These are phyloP conservation scores for Drosophila lowei DNA, from an alignment of 1,140 invertebrate genomes.

Conservation along the genomic window DNA sequence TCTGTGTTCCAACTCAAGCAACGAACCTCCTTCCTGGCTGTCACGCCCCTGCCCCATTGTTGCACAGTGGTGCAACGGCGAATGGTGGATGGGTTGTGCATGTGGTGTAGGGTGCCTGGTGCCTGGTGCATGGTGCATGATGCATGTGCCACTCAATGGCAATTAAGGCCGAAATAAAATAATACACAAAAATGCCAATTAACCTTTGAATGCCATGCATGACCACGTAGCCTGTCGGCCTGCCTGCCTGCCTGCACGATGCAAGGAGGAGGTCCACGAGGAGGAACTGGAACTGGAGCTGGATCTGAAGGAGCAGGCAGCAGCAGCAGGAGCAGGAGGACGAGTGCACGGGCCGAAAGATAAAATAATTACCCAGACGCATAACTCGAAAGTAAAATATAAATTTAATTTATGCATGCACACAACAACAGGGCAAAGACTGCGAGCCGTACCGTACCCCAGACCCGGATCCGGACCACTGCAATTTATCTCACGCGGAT, in stretches of 20 bases:
- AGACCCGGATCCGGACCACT: conserved; percentile 31
- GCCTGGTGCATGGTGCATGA: conserved; percentile 36
- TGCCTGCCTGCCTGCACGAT: too few relatives aligned
- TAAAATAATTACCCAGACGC: conserved; percentile 81
- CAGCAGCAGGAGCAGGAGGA: background rate
- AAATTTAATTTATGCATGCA: conserved; percentile 78
- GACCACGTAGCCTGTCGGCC: conserved; percentile 56
- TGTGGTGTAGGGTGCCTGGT: conserved; percentile 25
- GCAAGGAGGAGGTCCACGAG: conserved; percentile 2
- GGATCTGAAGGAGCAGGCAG: background rate
- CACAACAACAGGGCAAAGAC: conserved; percentile 45
- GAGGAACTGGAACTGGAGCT: background rate
- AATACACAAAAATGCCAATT: conserved; percentile 75
- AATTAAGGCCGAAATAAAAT: conserved; percentile 70
- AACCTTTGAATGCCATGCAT: conserved; percentile 80
- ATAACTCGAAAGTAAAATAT: conserved; percentile 80
- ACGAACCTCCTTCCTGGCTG: background rate
- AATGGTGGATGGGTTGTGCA: conserved; percentile 5
- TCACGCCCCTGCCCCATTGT: conserved; percentile 14
- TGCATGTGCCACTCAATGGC: conserved; percentile 62
- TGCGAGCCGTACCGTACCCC: conserved; percentile 1
- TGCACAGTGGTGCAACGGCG: conserved; percentile 35
- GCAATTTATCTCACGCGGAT: conserved; percentile 77
- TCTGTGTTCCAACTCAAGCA: background rate
- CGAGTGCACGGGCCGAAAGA: conserved; percentile 46